Evolutionary conservation across 2,888 invertebrate species (phyloP).

Genomic region (Drosophila rellima): DNA sequence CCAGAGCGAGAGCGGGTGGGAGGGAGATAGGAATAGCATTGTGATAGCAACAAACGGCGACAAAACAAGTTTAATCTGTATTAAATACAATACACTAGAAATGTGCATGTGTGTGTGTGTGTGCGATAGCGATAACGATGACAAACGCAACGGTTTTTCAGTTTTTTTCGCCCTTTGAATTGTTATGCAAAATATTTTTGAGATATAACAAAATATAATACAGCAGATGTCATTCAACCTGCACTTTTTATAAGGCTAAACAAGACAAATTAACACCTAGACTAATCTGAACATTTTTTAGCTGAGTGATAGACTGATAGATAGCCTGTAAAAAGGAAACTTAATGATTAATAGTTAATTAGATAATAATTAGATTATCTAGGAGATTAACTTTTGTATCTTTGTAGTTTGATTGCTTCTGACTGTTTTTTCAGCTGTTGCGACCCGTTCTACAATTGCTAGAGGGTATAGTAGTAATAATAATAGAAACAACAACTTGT

Average conservation of each 20-base stretch:
- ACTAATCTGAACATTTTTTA: conserved; percentile 9
- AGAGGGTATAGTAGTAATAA: conserved; percentile 31
- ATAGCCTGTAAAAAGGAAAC: not conserved
- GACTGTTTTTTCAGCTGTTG: not conserved
- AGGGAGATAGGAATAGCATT: conserved; percentile 1
- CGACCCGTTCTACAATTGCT: not conserved
- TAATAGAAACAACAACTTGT: conserved; percentile 58
- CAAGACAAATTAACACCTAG: conserved; percentile 12
- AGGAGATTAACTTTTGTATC: not conserved
- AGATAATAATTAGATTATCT: not conserved
- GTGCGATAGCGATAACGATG: conserved; percentile 42
- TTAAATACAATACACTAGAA: conserved; percentile 36
- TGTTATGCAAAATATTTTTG: conserved; percentile 39
- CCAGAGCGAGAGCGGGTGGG: not conserved
- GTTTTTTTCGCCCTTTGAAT: conserved; percentile 32
- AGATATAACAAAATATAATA: not conserved
- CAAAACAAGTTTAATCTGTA: conserved; percentile 61
- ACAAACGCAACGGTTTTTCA: conserved; percentile 30
- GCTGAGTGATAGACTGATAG: not conserved
- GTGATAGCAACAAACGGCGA: conserved; percentile 29
- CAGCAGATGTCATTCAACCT: conserved; percentile 55
- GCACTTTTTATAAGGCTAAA: not conserved
- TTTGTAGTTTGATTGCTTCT: not conserved
- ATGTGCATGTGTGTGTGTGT: conserved; percentile 27
- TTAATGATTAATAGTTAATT: not conserved